A percentile compares a stretch with the other conserved stretches of the same genome.
Evolutionary conservation across 1,140 invertebrate genomes (phyloP).

Genomic region (Protaetia brevitarsis): DNA sequence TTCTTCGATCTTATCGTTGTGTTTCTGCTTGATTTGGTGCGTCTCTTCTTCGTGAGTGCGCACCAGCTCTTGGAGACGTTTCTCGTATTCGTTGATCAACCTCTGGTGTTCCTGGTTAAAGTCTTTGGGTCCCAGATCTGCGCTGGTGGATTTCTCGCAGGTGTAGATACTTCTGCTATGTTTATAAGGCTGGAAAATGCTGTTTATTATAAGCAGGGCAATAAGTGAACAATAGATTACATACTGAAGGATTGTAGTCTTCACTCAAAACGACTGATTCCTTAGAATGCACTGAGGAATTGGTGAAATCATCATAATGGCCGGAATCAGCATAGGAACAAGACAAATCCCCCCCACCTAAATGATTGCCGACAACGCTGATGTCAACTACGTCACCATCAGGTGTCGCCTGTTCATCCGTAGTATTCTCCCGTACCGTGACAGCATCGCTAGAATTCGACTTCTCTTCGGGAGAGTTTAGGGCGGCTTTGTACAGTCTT

Average conservation of each 20-base stretch:
- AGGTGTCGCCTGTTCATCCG: constrained; percentile 26
- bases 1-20: constrained; percentile 76
- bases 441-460: constrained; percentile 71
- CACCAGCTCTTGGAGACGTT: constrained; percentile 69
- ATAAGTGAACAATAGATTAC: neutral
- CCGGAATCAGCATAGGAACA: constrained; percentile 79
- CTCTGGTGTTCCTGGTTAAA: constrained; percentile 62
- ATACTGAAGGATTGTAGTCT: constrained; percentile 32
- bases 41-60: constrained; percentile 65
- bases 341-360: constrained; percentile 3
- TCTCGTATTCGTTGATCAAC: constrained; percentile 67
- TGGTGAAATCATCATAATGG: constrained; percentile 76
- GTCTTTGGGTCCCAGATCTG: constrained; percentile 48
- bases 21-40: constrained; percentile 68
- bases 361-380: constrained; percentile 23
- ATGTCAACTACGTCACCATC: constrained; percentile 16
- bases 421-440: constrained; percentile 62
- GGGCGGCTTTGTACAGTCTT: constrained; percentile 71
- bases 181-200: constrained; percentile 32
- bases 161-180: constrained; percentile 47
- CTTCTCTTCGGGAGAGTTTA: constrained; percentile 68
- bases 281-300: constrained; percentile 70
- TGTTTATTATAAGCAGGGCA: neutral
- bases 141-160: constrained; percentile 55
- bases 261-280: constrained; percentile 54